Evolutionary conservation across 37 sponge, comb jelly and placozoan species (phyloP).

Genomic region (Cliona cf. orientalis): DNA sequence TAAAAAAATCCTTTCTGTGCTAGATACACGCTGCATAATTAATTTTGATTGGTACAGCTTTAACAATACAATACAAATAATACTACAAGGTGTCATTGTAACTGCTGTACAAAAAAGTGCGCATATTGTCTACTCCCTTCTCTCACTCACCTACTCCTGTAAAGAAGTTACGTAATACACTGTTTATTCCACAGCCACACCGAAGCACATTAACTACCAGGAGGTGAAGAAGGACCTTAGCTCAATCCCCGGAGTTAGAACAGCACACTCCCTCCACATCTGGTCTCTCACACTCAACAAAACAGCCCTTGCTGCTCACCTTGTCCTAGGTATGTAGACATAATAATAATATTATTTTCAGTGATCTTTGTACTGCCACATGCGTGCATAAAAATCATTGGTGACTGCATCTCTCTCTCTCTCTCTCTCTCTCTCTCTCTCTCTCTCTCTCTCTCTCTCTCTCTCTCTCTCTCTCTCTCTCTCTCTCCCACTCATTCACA

Average conservation of each 20-base stretch:
- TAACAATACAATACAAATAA: too few relatives aligned
- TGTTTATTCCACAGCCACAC: constrained; percentile 35
- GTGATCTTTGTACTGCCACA: neutral
- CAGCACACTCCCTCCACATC: constrained; percentile 63
- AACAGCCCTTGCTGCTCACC: constrained; percentile 59
- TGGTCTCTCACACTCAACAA: constrained; percentile 70
- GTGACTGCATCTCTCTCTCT: neutral
- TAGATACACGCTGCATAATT: too few relatives aligned
- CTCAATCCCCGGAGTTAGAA: constrained; percentile 32
- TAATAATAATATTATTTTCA: too few relatives aligned
- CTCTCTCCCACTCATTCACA: constrained; percentile 3
- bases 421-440: neutral
- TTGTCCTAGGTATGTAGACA: constrained; percentile 35
- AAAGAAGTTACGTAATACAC: too few relatives aligned
- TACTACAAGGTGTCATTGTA: too few relatives aligned
- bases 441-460: constrained; percentile 21
- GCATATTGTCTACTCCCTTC: too few relatives aligned
- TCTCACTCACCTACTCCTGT: too few relatives aligned
- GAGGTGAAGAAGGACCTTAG: constrained; percentile 40
- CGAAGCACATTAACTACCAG: constrained; percentile 51
- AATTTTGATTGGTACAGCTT: too few relatives aligned
- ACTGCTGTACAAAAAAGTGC: too few relatives aligned
- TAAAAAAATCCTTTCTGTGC: too few relatives aligned
- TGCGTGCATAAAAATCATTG: neutral
- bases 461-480: constrained; percentile 29